A percentile compares a stretch with the other conserved stretches of the same genome.
Evolutionary conservation across 2,797 vertebrate genomes (phyloP).

Genomic region (Danio albolineatus): DNA sequence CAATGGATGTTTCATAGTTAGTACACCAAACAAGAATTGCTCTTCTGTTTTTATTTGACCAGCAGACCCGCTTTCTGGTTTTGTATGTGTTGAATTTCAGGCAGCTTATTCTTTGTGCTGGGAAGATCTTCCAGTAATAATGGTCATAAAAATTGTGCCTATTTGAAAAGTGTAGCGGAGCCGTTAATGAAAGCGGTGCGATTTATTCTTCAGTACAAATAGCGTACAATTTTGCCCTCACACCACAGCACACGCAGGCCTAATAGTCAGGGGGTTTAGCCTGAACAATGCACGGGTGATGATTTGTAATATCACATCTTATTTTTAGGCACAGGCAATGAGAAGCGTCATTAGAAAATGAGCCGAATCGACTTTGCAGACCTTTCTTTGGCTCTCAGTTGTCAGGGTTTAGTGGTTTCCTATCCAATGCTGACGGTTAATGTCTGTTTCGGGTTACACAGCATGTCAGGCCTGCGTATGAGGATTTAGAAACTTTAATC

Average conservation of each 20-base stretch:
- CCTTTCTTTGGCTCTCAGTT: constrained; percentile 8
- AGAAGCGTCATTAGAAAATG: constrained; percentile 12
- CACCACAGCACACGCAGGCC: background rate
- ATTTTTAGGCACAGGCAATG: constrained; percentile 18
- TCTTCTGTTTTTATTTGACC: constrained; percentile 4
- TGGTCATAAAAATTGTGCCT: constrained; percentile 6
- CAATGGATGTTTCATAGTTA: background rate
- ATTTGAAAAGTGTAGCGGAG: constrained; percentile 17
- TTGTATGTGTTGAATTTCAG: constrained; percentile 4
- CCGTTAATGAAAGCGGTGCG: constrained; percentile 32
- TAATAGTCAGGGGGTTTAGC: constrained; percentile 36
- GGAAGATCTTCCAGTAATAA: constrained; percentile 16
- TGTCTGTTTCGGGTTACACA: background rate
- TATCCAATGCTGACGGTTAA: background rate
- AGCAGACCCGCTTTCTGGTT: constrained; percentile 7
- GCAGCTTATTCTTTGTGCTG: constrained; percentile 5
- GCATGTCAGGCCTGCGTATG: background rate
- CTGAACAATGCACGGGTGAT: constrained; percentile 35
- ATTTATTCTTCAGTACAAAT: constrained; percentile 28
- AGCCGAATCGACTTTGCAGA: background rate
- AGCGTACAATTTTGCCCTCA: constrained; percentile 14
- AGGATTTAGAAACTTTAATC: constrained; percentile 5
- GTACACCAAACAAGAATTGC: background rate
- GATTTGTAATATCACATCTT: constrained; percentile 46
- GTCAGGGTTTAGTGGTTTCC: constrained; percentile 8